phyloP scores from a whole-genome alignment of 1,140 invertebrate species.

The Cryptotermes secundus region DNA sequence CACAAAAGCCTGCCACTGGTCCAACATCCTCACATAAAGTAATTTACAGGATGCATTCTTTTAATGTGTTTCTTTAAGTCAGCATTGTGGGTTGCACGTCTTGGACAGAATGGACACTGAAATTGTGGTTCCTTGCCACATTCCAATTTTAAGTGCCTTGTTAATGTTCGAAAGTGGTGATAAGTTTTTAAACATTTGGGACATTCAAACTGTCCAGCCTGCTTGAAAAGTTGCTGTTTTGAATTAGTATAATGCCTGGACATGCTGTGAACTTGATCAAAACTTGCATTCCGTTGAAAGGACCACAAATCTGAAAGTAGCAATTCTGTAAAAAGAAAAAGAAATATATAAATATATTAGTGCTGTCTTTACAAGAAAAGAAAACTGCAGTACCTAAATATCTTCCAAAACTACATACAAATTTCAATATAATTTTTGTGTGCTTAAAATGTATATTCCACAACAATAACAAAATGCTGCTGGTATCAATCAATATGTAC shows the following conservation, averaged over 20 bases:
- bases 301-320: background rate
- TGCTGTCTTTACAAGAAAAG: background rate
- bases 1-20: too few species aligned
- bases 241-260: background rate
- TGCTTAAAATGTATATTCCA: background rate
- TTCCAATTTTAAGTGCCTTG: constrained; percentile 57
- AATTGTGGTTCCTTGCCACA: constrained; percentile 57
- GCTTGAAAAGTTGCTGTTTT: background rate
- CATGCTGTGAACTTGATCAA: background rate
- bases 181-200: constrained; percentile 26
- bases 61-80: constrained; percentile 32
- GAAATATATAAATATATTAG: background rate
- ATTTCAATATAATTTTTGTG: background rate
- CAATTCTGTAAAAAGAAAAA: background rate
- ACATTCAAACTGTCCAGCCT: constrained; percentile 40
- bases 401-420: background rate
- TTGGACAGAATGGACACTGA: constrained; percentile 42
- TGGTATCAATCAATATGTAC: too few species aligned
- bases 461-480: background rate
- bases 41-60: constrained; percentile 17
- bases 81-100: constrained; percentile 28
- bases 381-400: background rate
- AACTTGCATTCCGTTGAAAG: background rate
- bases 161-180: constrained; percentile 40
- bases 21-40: background rate